Conservation (phyloP, 2,113 vertebrate genomes). For the Tursiops truncatus region DNA sequence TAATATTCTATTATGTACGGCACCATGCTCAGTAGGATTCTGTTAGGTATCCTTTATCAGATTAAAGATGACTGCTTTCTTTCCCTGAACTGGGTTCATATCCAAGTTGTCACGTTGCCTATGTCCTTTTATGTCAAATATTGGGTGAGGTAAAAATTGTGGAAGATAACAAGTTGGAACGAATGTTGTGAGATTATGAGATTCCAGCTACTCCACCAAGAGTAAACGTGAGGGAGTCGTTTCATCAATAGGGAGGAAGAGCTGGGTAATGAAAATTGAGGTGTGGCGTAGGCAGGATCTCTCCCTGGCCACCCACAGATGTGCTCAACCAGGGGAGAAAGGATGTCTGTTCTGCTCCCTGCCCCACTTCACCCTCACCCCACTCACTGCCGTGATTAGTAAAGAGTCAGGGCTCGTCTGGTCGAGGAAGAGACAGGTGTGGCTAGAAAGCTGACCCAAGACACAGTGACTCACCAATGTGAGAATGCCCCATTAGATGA, state of each 20-base stretch:
- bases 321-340: background rate
- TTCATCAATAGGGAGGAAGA: background rate
- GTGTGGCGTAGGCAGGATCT: background rate
- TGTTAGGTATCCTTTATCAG: background rate
- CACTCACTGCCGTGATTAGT: background rate
- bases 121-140: background rate
- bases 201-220: background rate
- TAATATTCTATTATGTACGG: background rate
- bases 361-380: rapidly evolving
- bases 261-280: background rate
- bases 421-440: background rate
- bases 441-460: background rate
- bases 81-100: background rate
- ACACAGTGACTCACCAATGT: background rate
- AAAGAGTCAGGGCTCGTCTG: background rate
- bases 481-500: background rate
- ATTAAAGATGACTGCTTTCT: background rate
- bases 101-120: background rate
- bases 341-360: too few relatives aligned
- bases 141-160: background rate
- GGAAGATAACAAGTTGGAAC: background rate
- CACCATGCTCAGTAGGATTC: background rate
- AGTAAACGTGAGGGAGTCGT: background rate
- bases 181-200: background rate
- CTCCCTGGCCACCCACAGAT: background rate